Percentiles rank a stretch among this genome's conserved stretches.
These are phyloP conservation scores for Hippocampus barbouri DNA, from an alignment of 2,113 vertebrate genomes.

Conservation along the genomic window DNA sequence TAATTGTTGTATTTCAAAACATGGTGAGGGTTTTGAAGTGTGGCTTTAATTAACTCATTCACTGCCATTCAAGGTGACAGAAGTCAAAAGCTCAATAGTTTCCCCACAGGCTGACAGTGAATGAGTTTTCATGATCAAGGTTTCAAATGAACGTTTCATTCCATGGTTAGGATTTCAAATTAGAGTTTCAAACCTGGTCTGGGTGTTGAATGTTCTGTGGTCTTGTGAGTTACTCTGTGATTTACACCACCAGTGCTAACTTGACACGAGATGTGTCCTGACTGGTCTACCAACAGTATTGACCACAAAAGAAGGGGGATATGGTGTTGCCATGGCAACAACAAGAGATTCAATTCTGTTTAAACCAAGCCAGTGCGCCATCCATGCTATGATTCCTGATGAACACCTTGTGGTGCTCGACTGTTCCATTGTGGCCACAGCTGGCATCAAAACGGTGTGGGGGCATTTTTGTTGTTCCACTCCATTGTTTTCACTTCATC, in stretches of 20 bases:
- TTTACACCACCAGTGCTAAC: not conserved
- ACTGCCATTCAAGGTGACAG: too few species aligned
- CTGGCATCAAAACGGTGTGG: slow-evolving; percentile 44
- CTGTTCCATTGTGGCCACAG: slow-evolving; percentile 22
- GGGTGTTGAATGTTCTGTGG: not conserved
- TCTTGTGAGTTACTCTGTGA: not conserved
- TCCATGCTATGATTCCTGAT: not conserved
- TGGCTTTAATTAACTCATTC: too few species aligned
- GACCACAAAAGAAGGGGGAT: not conserved
- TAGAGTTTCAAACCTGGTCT: not conserved
- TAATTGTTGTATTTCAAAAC: too few species aligned
- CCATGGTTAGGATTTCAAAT: not conserved
- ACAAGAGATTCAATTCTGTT: not conserved
- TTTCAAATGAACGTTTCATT: not conserved
- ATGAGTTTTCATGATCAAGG: too few species aligned
- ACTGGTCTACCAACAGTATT: not conserved
- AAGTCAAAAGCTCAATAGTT: too few species aligned
- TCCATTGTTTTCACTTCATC: slow-evolving; percentile 25
- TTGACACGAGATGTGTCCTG: not conserved
- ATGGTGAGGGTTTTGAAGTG: too few species aligned
- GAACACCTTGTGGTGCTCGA: not conserved
- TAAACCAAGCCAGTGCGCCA: not conserved
- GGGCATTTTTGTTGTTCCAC: slow-evolving; percentile 38
- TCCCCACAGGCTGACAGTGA: too few species aligned
- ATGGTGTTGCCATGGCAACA: not conserved